Evolutionary conservation across 2,797 vertebrate genomes (phyloP).

Genomic region (Aldrovandia affinis): DNA sequence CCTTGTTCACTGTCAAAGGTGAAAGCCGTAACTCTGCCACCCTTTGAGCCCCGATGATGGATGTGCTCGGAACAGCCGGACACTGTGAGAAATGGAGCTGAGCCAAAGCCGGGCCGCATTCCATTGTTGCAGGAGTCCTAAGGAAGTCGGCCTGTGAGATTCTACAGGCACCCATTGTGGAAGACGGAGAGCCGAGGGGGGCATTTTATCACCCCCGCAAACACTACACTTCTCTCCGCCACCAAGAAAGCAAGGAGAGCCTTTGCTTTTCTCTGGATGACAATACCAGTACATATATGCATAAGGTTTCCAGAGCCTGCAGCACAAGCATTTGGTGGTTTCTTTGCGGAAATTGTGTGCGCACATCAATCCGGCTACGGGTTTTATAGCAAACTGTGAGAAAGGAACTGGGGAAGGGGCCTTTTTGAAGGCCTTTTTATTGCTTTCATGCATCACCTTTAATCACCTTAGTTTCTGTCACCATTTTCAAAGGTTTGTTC

Average conservation of each 20-base stretch:
- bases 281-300: slow-evolving; percentile 5
- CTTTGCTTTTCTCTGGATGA: not conserved
- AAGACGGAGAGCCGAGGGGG: slow-evolving; percentile 35
- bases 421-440: not conserved
- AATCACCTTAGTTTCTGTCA: not conserved
- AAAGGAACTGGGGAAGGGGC: not conserved
- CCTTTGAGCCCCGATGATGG: slow-evolving; percentile 52
- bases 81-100: slow-evolving; percentile 36
- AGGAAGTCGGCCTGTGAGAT: slow-evolving; percentile 40
- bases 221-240: not conserved
- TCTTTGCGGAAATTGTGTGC: not conserved
- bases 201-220: slow-evolving; percentile 13
- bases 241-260: not conserved
- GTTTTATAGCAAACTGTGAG: not conserved
- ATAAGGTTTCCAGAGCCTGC: slow-evolving; percentile 9
- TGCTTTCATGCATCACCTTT: not conserved
- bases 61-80: slow-evolving; percentile 40
- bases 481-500: not conserved
- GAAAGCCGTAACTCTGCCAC: slow-evolving; percentile 40
- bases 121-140: slow-evolving; percentile 42
- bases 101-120: slow-evolving; percentile 49
- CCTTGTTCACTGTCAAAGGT: slow-evolving; percentile 44
- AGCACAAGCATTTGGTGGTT: slow-evolving; percentile 16
- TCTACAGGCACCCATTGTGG: slow-evolving; percentile 34
- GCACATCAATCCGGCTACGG: not conserved